Conservation (phyloP, 2,888 invertebrate genomes). For the Stenotaenia linearis region DNA sequence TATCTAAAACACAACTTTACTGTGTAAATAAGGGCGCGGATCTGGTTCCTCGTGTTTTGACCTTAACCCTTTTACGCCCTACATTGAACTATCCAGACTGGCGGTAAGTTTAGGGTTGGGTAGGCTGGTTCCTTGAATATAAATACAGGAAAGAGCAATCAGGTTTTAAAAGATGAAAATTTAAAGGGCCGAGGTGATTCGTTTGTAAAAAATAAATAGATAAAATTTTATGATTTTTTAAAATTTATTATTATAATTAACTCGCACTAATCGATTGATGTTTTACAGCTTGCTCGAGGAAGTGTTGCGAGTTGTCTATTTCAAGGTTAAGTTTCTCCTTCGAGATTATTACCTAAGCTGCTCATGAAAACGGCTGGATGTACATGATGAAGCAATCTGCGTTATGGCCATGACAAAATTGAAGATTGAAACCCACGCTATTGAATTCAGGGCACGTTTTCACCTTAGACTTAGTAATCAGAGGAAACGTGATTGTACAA, state of each 20-base stretch:
- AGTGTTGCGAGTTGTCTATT: not conserved
- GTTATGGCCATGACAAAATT: constrained; percentile 19
- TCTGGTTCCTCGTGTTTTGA: not conserved
- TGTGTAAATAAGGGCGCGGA: not conserved
- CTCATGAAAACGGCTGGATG: not conserved
- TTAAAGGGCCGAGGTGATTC: not conserved
- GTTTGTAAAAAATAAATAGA: no score
- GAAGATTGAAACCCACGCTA: constrained; percentile 20
- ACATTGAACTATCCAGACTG: not conserved
- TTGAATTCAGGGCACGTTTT: constrained; percentile 7
- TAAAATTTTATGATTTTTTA: no score
- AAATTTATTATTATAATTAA: no score
- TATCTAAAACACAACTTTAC: not conserved
- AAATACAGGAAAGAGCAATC: not conserved
- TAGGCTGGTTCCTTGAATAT: not conserved
- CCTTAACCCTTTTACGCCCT: not conserved
- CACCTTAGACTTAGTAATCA: constrained; percentile 1
- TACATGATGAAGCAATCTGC: not conserved
- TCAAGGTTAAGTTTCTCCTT: not conserved
- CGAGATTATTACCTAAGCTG: constrained; percentile 6
- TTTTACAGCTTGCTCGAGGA: no score
- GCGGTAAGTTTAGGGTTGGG: not conserved
- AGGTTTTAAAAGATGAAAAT: not conserved
- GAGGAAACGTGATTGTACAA: not conserved
- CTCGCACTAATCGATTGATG: no score